Evolutionary conservation across 2,113 vertebrate genomes (phyloP).

Genomic region (Sylvicapra grimmia): DNA sequence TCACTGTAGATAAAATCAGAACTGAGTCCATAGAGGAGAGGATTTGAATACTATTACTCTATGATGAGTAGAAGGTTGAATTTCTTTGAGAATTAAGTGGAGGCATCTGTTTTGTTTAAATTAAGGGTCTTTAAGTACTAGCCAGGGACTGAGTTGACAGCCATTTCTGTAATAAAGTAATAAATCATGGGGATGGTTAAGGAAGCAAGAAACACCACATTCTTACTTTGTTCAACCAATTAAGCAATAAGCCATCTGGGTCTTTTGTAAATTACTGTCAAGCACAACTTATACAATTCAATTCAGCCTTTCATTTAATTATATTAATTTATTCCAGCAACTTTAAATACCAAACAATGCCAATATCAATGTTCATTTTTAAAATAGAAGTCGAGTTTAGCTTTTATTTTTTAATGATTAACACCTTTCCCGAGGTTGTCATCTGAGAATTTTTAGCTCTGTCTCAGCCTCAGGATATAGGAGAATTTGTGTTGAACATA

Average conservation of each 20-base stretch:
- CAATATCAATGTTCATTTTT: neutral
- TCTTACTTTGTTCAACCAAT: slow-evolving; percentile 60
- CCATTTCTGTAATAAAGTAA: slow-evolving; percentile 52
- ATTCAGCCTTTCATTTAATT: slow-evolving; percentile 59
- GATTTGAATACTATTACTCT: neutral
- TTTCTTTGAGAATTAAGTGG: slow-evolving; percentile 23
- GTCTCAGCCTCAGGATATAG: neutral
- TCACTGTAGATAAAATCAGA: neutral
- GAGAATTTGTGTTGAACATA: slow-evolving; percentile 43
- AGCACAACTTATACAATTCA: slow-evolving; percentile 34
- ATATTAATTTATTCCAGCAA: slow-evolving; percentile 56
- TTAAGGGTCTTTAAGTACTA: slow-evolving; percentile 54
- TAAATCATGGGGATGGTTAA: slow-evolving; percentile 53
- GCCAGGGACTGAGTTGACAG: slow-evolving; percentile 38
- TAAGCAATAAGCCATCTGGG: slow-evolving; percentile 61
- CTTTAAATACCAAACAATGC: slow-evolving; percentile 48
- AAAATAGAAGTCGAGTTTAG: slow-evolving; percentile 47
- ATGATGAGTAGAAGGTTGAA: neutral
- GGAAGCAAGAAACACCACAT: slow-evolving; percentile 25
- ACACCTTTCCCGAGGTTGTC: neutral
- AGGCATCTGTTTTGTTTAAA: slow-evolving; percentile 56
- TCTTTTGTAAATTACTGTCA: slow-evolving; percentile 55
- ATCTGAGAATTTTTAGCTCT: slow-evolving; percentile 26
- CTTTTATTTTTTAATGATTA: slow-evolving; percentile 13
- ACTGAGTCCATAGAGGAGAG: neutral